These are phyloP conservation scores for Lamprotornis superbus DNA, from an alignment of 2,113 vertebrate species.

Conservation along the genomic window DNA sequence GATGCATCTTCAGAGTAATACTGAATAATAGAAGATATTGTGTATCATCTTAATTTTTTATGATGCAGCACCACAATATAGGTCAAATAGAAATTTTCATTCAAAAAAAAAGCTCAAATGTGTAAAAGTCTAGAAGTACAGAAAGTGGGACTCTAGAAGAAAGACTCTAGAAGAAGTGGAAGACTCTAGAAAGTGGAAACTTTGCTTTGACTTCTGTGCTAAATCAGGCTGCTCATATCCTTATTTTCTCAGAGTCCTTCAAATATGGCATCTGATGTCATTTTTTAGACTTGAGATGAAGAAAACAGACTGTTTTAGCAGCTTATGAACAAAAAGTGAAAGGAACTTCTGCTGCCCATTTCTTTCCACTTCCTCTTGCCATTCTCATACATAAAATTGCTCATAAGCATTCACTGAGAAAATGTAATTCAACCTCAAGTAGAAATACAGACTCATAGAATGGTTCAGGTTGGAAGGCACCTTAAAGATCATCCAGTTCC, in stretches of 20 bases:
- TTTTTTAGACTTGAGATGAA: background rate
- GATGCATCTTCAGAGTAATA: background rate
- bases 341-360: background rate
- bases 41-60: background rate
- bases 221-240: background rate
- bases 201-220: background rate
- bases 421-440: background rate
- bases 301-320: background rate
- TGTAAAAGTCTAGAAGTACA: background rate
- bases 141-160: background rate
- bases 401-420: background rate
- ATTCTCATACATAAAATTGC: background rate
- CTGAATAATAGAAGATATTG: slow-evolving; percentile 37
- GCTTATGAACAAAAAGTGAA: background rate
- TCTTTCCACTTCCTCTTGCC: background rate
- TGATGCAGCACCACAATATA: background rate
- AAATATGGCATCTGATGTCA: background rate
- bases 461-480: background rate
- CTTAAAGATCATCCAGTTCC: background rate
- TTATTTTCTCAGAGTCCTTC: background rate
- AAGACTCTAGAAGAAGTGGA: background rate
- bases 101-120: background rate
- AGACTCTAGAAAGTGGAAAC: background rate
- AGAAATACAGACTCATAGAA: background rate
- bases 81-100: background rate